Conservation (phyloP, 1,140 invertebrate species). For the Saccostrea echinata region DNA sequence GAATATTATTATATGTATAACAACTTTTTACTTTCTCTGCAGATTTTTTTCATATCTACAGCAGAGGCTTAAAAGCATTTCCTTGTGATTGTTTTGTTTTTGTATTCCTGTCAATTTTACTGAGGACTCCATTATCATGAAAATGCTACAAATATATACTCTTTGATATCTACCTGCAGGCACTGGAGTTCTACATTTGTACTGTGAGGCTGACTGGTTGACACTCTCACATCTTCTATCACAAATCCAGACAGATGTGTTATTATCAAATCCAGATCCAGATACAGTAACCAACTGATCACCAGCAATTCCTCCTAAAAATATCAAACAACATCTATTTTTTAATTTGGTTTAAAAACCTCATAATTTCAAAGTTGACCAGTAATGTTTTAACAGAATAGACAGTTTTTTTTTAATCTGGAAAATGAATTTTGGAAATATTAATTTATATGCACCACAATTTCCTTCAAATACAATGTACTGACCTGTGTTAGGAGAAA, state of each 20-base stretch:
- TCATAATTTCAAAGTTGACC: neutral
- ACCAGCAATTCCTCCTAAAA: slow-evolving; percentile 68
- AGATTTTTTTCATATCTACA: too few relatives aligned
- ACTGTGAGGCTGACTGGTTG: slow-evolving; percentile 51
- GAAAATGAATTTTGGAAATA: neutral
- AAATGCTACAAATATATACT: neutral
- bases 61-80: too few relatives aligned
- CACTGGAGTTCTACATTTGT: slow-evolving; percentile 60
- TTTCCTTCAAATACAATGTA: neutral
- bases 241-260: slow-evolving; percentile 66
- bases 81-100: too few relatives aligned
- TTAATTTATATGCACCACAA: neutral
- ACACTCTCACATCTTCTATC: slow-evolving; percentile 58
- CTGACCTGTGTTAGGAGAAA: slow-evolving; percentile 55
- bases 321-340: neutral
- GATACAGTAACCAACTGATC: slow-evolving; percentile 68
- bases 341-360: neutral
- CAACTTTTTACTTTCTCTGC: too few relatives aligned
- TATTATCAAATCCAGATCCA: slow-evolving; percentile 68
- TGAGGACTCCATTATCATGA: too few relatives aligned
- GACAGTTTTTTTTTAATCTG: too few relatives aligned
- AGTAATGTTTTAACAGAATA: neutral
- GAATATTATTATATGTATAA: too few relatives aligned
- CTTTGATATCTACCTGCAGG: slow-evolving; percentile 49
- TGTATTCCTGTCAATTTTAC: too few relatives aligned